Percentiles rank a stretch among this genome's conserved stretches.
phyloP scores from a whole-genome alignment of 2,888 invertebrate genomes.

The Caenorhabditis japonica region DNA sequence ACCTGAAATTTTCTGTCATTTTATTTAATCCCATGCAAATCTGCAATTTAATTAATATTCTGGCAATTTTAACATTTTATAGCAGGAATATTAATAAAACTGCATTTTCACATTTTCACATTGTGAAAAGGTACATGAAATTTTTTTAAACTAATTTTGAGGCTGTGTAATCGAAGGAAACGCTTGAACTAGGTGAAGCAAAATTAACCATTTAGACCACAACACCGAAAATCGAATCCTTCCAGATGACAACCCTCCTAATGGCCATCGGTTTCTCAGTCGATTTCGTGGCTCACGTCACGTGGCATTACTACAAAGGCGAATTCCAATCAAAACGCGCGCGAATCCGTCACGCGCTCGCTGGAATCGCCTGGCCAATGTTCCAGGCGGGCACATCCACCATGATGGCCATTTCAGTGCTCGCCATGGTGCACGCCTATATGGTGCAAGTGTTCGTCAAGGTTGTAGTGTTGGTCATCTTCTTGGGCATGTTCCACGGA shows the following conservation, averaged over 20 bases:
- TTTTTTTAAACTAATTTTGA: too few species aligned
- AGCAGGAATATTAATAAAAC: too few species aligned
- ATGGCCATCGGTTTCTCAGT: constrained; percentile 77
- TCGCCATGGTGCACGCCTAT: constrained; percentile 74
- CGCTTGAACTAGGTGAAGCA: too few species aligned
- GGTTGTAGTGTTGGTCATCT: constrained; percentile 74
- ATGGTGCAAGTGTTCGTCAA: constrained; percentile 75
- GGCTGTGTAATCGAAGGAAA: too few species aligned
- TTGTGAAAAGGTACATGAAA: too few species aligned
- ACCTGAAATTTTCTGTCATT: neutral
- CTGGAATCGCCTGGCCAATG: constrained; percentile 77
- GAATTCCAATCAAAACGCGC: constrained; percentile 69
- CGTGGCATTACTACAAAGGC: constrained; percentile 77
- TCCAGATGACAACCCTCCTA: constrained; percentile 65
- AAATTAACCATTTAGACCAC: too few species aligned
- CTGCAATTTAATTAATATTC: too few species aligned
- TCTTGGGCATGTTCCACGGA: constrained; percentile 74
- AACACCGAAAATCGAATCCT: constrained; percentile 3
- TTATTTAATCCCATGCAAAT: too few species aligned
- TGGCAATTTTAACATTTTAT: too few species aligned
- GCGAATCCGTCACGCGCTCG: constrained; percentile 73
- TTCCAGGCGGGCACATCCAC: constrained; percentile 75
- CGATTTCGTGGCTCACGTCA: constrained; percentile 76
- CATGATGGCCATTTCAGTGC: constrained; percentile 67
- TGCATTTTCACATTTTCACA: too few species aligned